Conservation (phyloP, 2,797 vertebrate species). For the Cetoscarus ocellatus region DNA sequence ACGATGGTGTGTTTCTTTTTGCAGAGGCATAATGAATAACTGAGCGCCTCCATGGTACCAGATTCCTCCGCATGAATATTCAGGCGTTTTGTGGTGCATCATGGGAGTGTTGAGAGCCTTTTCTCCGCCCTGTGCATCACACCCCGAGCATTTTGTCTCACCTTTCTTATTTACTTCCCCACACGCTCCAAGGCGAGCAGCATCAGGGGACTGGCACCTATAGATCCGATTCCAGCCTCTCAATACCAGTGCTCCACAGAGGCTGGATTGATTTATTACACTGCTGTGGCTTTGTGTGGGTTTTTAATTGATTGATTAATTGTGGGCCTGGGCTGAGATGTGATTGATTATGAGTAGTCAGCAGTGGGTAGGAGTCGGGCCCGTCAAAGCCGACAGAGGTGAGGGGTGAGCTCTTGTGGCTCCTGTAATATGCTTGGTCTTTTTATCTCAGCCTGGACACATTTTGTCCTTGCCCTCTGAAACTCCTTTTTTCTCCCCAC, state of each 20-base stretch:
- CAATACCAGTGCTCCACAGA: constrained; percentile 57
- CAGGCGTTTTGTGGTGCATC: constrained; percentile 68
- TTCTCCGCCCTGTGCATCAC: constrained; percentile 62
- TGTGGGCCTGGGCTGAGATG: constrained; percentile 58
- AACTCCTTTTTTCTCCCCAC: constrained; percentile 31
- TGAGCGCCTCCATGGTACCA: constrained; percentile 79
- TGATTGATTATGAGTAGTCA: constrained; percentile 79
- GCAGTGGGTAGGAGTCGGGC: constrained; percentile 40
- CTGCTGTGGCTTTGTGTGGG: constrained; percentile 71
- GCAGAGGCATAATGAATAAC: constrained; percentile 87
- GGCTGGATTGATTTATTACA: constrained; percentile 76
- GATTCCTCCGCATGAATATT: constrained; percentile 85
- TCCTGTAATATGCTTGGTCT: constrained; percentile 41
- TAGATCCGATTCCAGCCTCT: constrained; percentile 67
- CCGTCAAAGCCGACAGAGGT: constrained; percentile 53
- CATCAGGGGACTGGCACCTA: constrained; percentile 53
- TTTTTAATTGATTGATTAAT: constrained; percentile 85
- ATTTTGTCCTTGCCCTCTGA: constrained; percentile 50
- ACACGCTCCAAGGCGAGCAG: constrained; percentile 20
- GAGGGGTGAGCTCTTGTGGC: constrained; percentile 56
- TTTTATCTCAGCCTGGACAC: constrained; percentile 29
- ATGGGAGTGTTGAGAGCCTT: constrained; percentile 71
- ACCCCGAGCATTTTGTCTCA: constrained; percentile 61
- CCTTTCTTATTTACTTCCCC: constrained; percentile 37
- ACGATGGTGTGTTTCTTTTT: constrained; percentile 83